A percentile compares a stretch with the other conserved stretches of the same genome.
Conservation (phyloP, 2,113 vertebrate species). For the Trachemys scripta region DNA sequence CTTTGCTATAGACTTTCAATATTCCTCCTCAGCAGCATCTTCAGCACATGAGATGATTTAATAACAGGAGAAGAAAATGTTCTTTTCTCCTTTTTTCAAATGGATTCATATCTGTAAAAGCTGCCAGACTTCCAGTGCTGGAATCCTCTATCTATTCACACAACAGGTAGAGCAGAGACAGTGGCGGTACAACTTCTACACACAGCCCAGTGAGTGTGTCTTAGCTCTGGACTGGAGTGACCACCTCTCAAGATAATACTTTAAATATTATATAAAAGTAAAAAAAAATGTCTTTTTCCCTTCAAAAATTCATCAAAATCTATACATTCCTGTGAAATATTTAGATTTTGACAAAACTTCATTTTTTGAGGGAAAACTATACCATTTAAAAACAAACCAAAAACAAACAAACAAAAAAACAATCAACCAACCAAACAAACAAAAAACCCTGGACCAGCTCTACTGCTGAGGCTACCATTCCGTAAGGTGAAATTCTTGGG, state of each 20-base stretch:
- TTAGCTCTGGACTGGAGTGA: not conserved
- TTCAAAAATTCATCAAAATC: not conserved
- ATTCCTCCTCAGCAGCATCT: not conserved
- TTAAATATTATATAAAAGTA: not conserved
- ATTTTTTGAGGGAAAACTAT: not conserved
- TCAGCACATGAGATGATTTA: not conserved
- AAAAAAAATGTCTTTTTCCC: not conserved
- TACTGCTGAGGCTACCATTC: not conserved
- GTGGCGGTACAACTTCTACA: accelerated
- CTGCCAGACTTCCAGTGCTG: not conserved
- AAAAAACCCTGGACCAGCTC: not conserved
- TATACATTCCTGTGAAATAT: not conserved
- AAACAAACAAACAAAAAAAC: not conserved
- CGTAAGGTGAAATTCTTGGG: not conserved
- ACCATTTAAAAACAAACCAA: not conserved
- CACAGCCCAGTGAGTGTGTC: not conserved
- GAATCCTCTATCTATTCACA: not conserved
- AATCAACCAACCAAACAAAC: too few species aligned
- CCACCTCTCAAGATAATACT: not conserved
- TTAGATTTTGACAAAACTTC: not conserved
- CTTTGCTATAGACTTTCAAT: not conserved
- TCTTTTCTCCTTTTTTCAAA: not conserved
- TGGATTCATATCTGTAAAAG: not conserved
- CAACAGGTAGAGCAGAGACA: not conserved
- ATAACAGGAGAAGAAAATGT: not conserved